Percentiles rank a stretch among this genome's conserved stretches.
Conservation (phyloP, 1,140 invertebrate genomes). For the Maconellicoccus hirsutus region DNA sequence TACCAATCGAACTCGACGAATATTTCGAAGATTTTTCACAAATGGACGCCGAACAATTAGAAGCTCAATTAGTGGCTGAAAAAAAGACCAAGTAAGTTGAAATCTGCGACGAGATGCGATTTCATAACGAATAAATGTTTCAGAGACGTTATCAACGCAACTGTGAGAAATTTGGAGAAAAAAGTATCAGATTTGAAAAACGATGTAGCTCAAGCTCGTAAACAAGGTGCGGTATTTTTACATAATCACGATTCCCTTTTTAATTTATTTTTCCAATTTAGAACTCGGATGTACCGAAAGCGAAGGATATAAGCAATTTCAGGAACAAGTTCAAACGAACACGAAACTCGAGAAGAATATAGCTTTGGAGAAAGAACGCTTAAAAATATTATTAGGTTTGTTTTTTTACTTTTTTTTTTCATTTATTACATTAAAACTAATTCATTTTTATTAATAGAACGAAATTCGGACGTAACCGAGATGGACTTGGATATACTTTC, state of each 20-base stretch:
- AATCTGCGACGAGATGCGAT: too few relatives aligned
- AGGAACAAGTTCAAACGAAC: constrained; percentile 25
- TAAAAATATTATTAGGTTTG: constrained; percentile 27
- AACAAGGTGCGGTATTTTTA: neutral
- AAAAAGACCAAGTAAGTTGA: neutral
- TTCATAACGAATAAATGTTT: neutral
- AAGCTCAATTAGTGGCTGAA: neutral
- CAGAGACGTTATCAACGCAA: neutral
- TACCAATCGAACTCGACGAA: too few relatives aligned
- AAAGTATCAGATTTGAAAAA: neutral
- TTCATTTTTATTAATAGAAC: constrained; percentile 32
- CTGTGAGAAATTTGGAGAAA: neutral
- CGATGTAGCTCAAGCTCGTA: neutral
- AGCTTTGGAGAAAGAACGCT: constrained; percentile 25
- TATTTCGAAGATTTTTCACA: neutral
- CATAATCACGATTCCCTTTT: neutral
- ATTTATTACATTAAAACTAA: too few relatives aligned
- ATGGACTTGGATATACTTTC: constrained; percentile 40
- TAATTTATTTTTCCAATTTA: neutral
- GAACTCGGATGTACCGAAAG: neutral
- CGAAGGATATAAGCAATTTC: constrained; percentile 25
- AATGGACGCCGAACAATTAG: neutral
- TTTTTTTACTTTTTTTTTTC: too few relatives aligned
- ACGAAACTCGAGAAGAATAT: constrained; percentile 25
- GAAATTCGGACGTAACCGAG: constrained; percentile 39